A percentile compares a stretch with the other conserved stretches of the same genome.
Conservation (phyloP, 2,797 vertebrate genomes). For the Bryconaethiops microstoma region DNA sequence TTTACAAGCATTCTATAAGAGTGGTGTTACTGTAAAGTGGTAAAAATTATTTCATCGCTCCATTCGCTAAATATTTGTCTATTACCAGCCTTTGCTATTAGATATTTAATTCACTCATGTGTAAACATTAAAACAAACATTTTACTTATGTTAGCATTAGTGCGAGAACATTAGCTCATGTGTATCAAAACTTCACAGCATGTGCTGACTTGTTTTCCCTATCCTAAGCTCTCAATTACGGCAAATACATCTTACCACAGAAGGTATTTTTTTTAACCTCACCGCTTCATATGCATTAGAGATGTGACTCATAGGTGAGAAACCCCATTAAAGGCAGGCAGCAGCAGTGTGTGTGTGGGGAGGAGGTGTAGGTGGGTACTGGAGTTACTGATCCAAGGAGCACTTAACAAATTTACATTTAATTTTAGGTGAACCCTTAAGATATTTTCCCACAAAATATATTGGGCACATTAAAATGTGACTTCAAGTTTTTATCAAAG, state of each 20-base stretch:
- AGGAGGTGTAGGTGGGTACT: conserved; percentile 41
- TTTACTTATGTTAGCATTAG: no score
- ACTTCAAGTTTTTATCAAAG: conserved; percentile 77
- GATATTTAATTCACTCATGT: no score
- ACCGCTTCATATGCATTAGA: conserved; percentile 29
- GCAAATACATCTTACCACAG: background rate
- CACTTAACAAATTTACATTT: conserved; percentile 84
- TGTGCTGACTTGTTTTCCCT: background rate
- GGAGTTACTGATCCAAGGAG: conserved; percentile 77
- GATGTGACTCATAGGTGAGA: conserved; percentile 56
- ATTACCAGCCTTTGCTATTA: no score
- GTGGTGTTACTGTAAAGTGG: no score
- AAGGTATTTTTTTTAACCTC: background rate
- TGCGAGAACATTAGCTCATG: no score
- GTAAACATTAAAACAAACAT: no score
- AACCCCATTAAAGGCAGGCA: conserved; percentile 51
- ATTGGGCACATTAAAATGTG: conserved; percentile 80
- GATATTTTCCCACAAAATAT: conserved; percentile 81
- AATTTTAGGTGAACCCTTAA: conserved; percentile 81
- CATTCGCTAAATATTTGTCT: no score
- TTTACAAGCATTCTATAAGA: no score
- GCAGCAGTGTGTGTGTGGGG: conserved; percentile 41
- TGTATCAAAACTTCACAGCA: background rate
- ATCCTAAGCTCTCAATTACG: background rate
- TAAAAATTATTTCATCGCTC: no score